phyloP scores from a whole-genome alignment of 2,113 vertebrate species.

The Cyanoderma ruficeps region DNA sequence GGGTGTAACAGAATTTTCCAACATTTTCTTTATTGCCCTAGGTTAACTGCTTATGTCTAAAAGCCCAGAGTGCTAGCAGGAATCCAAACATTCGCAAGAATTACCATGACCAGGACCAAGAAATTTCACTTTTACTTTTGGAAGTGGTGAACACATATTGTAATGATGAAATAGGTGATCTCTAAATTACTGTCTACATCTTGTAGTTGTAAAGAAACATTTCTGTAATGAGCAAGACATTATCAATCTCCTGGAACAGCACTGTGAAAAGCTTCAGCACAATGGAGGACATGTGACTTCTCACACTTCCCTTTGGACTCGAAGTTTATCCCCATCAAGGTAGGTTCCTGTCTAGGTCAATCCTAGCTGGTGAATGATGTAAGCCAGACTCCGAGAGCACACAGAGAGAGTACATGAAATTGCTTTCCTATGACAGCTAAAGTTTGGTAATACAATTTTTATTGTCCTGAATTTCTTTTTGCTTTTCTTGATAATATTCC shows the following conservation, averaged over 20 bases:
- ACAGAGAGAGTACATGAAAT: neutral
- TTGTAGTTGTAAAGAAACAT: neutral
- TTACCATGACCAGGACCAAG: neutral
- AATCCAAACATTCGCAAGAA: neutral
- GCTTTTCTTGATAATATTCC: neutral
- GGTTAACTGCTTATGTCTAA: neutral
- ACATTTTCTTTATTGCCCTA: neutral
- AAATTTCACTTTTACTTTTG: neutral
- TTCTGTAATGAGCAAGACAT: neutral
- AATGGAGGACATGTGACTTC: neutral
- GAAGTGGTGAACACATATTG: neutral
- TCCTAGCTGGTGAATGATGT: neutral
- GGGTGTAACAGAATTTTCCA: neutral
- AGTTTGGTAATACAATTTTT: neutral
- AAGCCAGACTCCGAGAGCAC: neutral
- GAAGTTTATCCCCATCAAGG: neutral
- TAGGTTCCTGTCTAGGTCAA: neutral
- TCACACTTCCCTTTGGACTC: neutral
- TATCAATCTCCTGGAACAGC: neutral
- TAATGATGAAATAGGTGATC: neutral
- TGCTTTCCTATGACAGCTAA: neutral
- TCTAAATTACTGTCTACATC: neutral
- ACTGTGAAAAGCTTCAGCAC: neutral
- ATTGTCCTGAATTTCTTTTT: neutral
- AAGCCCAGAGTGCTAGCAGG: neutral